Conservation (phyloP, 2,113 vertebrate species). For the Perognathus longimembris region DNA sequence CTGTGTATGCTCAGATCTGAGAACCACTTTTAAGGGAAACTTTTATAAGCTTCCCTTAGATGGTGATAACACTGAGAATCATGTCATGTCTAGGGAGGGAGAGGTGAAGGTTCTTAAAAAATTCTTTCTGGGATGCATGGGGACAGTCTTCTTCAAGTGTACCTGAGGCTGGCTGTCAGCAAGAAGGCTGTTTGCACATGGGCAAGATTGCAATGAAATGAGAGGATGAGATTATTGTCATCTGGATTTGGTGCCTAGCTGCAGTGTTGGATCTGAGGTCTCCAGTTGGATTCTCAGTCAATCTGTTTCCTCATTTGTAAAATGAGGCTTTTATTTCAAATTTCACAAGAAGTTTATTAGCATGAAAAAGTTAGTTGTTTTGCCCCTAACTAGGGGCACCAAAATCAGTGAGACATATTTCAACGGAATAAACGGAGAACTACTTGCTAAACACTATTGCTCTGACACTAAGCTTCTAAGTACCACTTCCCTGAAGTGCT, state of each 20-base stretch:
- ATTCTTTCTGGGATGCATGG: background rate
- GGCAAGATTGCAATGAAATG: background rate
- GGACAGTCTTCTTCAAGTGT: background rate
- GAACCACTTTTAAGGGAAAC: background rate
- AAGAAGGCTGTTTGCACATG: background rate
- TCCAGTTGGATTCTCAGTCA: background rate
- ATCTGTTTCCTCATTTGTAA: background rate
- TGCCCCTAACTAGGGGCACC: background rate
- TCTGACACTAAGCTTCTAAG: background rate
- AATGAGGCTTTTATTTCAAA: background rate
- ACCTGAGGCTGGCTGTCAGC: background rate
- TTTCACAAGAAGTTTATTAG: conserved; percentile 17
- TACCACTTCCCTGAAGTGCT: conserved; percentile 22
- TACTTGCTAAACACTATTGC: background rate
- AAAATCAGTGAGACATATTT: conserved; percentile 29
- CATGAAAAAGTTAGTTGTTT: background rate
- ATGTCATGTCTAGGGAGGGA: background rate
- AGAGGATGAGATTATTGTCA: background rate
- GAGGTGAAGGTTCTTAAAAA: background rate
- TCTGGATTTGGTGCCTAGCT: background rate
- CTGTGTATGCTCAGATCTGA: background rate
- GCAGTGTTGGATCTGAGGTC: background rate
- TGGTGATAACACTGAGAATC: background rate
- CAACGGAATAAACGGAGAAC: background rate
- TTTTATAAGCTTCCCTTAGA: background rate